Evolutionary conservation across 2,113 vertebrate species (phyloP), one percentile per base, ranked within the genome.

Genomic region (Cochlearius cochlearius): DNA sequence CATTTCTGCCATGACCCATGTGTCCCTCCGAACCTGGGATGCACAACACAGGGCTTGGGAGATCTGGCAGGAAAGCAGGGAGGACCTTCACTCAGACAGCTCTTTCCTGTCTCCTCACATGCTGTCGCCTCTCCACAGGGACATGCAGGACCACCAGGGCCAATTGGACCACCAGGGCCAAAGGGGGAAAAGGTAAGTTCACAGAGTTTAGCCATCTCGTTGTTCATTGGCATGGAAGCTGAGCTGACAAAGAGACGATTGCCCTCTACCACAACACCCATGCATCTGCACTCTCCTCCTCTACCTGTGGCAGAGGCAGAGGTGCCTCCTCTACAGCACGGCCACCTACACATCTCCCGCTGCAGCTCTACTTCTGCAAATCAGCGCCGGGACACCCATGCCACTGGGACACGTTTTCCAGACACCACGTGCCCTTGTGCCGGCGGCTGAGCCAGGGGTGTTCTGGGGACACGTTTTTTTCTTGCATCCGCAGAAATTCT

Each of bases 111-210:
- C 72, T 76, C 69, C 41, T 82, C 74, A 76, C 10, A 0, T 20
- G 3, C 76, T 94, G 45, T 94, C 67, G 88, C 79, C 90, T 98
- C 75, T 90, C 94, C 84, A 18, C 93, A 99, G 99, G 99, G 99
- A 62, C 99, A 99, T 66, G 97, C 98, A 88, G 99, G 99, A 97
- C 79, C 98, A 29, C 97, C 97, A 5, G 99, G 99, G 56, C 98
- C 99, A 4, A 98, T 99, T 3, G 99, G 99, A 96, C 94, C 98
- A 95, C 98, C 98, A 39, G 99, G 99, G 96, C 97, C 99, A 89
- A 99, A 99, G 98, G 99, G 99, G 90, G 99, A 99, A 98, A 99
- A 99, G 99, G 99, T 99, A 98, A 86, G 96, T 10, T 59, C 1
- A 1, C 39, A 11, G 26, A 19, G 5, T 60, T 71, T 47, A 47